Evolutionary conservation across 2,888 invertebrate species (phyloP).

Genomic region (Frankliniella fusca): DNA sequence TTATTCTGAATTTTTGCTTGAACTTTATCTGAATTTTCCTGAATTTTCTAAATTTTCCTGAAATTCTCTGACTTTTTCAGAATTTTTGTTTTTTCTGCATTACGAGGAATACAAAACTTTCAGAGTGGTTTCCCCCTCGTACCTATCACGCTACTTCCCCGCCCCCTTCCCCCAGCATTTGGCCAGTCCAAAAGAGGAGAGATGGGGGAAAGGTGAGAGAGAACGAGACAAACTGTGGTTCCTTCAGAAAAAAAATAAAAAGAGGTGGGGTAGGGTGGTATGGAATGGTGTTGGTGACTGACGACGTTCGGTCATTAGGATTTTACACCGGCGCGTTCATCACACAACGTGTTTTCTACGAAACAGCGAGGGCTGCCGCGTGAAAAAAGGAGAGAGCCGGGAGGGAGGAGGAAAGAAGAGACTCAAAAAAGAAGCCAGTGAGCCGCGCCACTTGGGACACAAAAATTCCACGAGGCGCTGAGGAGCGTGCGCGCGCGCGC

Average conservation of each 20-base stretch:
- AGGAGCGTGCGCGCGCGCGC: not conserved
- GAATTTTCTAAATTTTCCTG: too few species aligned
- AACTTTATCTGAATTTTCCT: too few species aligned
- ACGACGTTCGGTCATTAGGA: constrained; percentile 13
- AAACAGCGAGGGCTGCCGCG: constrained; percentile 1
- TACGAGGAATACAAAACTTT: too few species aligned
- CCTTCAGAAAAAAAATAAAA: constrained; percentile 14
- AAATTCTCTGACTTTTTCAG: too few species aligned
- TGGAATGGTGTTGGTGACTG: not conserved
- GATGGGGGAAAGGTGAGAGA: constrained; percentile 29
- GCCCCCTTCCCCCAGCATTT: too few species aligned
- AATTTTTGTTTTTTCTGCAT: too few species aligned
- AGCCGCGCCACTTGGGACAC: not conserved
- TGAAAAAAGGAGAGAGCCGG: not conserved
- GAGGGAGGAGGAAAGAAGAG: too few species aligned
- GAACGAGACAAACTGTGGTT: constrained; percentile 26
- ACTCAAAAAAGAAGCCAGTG: too few species aligned
- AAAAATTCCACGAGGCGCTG: not conserved
- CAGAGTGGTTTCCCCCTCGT: too few species aligned
- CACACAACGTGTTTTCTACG: constrained; percentile 19
- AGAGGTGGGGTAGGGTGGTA: not conserved
- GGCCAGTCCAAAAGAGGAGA: not conserved
- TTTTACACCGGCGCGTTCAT: constrained; percentile 14
- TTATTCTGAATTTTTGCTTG: too few species aligned
- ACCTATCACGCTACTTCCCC: too few species aligned